A percentile compares a stretch with the other conserved stretches of the same genome.
phyloP scores from a whole-genome alignment of 1,140 invertebrate genomes.

The Drosophila tani region DNA sequence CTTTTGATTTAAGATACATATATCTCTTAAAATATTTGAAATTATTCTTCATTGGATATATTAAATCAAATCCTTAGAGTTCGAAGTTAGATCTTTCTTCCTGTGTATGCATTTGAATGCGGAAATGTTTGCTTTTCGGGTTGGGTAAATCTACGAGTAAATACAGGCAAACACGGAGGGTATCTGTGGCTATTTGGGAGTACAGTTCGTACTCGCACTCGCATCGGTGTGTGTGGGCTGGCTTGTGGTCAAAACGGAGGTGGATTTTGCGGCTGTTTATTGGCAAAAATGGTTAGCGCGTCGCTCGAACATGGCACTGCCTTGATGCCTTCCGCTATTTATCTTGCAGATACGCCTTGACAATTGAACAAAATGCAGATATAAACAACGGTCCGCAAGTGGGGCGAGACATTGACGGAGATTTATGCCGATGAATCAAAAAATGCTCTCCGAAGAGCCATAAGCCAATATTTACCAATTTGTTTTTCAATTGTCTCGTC shows the following conservation, averaged over 20 bases:
- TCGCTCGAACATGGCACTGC: slow-evolving; percentile 27
- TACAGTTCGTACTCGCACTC: not conserved
- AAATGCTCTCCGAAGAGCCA: slow-evolving; percentile 5
- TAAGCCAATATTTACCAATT: slow-evolving; percentile 48
- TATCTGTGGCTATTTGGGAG: slow-evolving; percentile 7
- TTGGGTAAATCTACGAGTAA: slow-evolving; percentile 16
- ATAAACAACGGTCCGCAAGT: slow-evolving; percentile 19
- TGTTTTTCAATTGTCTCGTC: slow-evolving; percentile 32
- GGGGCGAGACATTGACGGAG: slow-evolving; percentile 3
- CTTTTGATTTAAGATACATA: too few species aligned
- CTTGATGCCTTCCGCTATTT: slow-evolving; percentile 51
- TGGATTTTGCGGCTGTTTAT: slow-evolving; percentile 44
- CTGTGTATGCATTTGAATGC: slow-evolving; percentile 43
- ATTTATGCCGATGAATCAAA: slow-evolving; percentile 12
- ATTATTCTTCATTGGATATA: not conserved
- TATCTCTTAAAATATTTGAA: too few species aligned
- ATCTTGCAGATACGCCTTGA: slow-evolving; percentile 52
- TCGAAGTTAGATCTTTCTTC: not conserved
- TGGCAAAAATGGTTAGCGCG: slow-evolving; percentile 44
- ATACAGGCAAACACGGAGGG: slow-evolving; percentile 21
- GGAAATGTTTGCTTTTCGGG: slow-evolving; percentile 44
- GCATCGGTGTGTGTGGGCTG: slow-evolving; percentile 15
- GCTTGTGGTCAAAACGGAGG: slow-evolving; percentile 32
- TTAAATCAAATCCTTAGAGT: too few species aligned
- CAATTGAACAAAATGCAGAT: slow-evolving; percentile 44